A percentile compares a stretch with the other conserved stretches of the same genome.
Conservation (phyloP, 2,888 invertebrate genomes). For the Lathronympha strigana region DNA sequence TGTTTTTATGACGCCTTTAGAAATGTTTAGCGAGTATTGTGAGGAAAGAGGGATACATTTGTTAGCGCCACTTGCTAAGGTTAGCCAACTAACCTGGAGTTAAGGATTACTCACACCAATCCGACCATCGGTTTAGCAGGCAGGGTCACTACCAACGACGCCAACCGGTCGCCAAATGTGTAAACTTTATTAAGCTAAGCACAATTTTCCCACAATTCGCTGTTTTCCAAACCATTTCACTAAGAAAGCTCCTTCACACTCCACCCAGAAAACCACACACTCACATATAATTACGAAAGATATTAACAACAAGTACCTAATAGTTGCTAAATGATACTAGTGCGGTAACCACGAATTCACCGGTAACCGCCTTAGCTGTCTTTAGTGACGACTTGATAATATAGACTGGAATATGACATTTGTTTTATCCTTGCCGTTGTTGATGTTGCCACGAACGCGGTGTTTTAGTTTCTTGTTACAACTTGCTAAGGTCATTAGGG, state of each 20-base stretch:
- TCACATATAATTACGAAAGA: conserved; percentile 8
- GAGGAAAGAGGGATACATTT: not conserved
- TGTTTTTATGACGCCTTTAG: conserved; percentile 24
- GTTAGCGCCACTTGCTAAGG: not conserved
- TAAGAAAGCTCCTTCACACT: not conserved
- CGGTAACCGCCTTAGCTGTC: conserved; percentile 3
- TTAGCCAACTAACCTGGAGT: not conserved
- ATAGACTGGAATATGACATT: not conserved
- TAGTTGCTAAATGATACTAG: conserved; percentile 8
- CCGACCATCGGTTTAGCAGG: no score
- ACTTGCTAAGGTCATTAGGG: no score
- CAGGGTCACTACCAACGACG: no score
- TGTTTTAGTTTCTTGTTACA: no score
- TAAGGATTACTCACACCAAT: no score
- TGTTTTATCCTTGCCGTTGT: no score
- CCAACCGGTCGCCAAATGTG: no score
- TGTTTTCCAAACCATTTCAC: not conserved
- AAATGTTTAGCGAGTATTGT: conserved; percentile 7
- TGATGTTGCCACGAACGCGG: no score
- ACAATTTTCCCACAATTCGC: no score
- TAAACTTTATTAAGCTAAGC: no score
- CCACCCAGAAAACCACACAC: conserved; percentile 5
- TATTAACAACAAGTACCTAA: conserved; percentile 8
- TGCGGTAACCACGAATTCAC: conserved; percentile 5
- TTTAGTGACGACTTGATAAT: not conserved